phyloP scores from a whole-genome alignment of 2,113 vertebrate species.

The Pseudorasbora parva region DNA sequence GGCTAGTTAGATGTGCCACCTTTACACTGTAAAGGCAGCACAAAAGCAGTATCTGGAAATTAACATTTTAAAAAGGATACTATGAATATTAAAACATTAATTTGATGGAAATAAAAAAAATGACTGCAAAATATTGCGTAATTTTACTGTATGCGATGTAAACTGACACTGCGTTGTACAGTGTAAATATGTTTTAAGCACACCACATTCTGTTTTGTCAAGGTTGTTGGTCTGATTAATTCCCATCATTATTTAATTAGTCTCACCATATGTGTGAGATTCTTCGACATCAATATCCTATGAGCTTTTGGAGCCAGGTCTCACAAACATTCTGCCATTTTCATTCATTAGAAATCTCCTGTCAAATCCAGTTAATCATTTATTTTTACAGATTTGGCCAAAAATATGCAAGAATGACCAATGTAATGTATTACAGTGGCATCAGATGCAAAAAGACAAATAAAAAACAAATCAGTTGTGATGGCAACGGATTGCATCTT shows the following conservation, averaged over 20 bases:
- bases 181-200: neutral
- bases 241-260: constrained; percentile 36
- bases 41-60: neutral
- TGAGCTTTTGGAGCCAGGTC: neutral
- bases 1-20: neutral
- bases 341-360: constrained; percentile 12
- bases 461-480: neutral
- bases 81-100: neutral
- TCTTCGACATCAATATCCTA: constrained; percentile 17
- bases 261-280: constrained; percentile 27
- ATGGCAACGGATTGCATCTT: constrained; percentile 27
- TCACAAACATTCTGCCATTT: neutral
- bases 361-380: neutral
- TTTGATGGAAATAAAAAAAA: neutral
- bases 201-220: neutral
- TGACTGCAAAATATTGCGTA: neutral
- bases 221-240: constrained; percentile 27
- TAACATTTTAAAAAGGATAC: neutral
- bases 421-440: neutral
- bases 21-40: neutral
- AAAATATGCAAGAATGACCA: constrained; percentile 17
- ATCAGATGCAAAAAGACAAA: neutral
- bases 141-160: neutral
- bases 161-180: neutral
- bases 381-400: neutral